Conservation (phyloP, 2,888 invertebrate genomes). For the Tolmerus cingulatus region DNA sequence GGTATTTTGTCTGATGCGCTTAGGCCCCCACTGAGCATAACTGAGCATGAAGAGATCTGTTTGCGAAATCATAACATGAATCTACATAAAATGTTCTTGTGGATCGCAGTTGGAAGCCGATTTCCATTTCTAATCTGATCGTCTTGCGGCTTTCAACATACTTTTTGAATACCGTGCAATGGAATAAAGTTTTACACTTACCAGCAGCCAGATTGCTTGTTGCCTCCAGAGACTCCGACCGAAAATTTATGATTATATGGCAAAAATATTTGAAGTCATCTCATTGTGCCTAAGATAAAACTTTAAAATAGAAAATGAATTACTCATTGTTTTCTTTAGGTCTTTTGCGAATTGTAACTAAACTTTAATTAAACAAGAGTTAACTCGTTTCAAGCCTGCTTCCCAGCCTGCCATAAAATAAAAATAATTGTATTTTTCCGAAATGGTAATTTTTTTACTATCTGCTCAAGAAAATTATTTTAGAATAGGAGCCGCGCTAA, state of each 20-base stretch:
- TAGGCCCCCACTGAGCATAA: constrained; percentile 51
- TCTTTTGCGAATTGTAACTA: no score
- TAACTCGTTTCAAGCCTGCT: no score
- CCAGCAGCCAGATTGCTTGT: not conserved
- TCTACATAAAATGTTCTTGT: constrained; percentile 49
- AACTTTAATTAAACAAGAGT: no score
- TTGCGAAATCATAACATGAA: constrained; percentile 54
- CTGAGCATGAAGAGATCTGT: constrained; percentile 53
- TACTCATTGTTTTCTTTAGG: no score
- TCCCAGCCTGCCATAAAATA: no score
- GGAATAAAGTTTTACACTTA: not conserved
- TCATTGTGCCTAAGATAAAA: not conserved
- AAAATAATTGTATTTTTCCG: no score
- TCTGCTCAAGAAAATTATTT: no score
- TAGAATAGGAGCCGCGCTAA: no score
- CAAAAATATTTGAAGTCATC: not conserved
- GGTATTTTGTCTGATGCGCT: constrained; percentile 26
- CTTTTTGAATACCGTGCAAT: constrained; percentile 19
- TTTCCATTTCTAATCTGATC: constrained; percentile 47
- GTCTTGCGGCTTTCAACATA: constrained; percentile 12
- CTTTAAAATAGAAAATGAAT: no score
- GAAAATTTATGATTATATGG: not conserved
- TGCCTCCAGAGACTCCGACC: not conserved
- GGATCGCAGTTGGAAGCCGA: constrained; percentile 52
- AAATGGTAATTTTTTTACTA: no score